phyloP scores from a whole-genome alignment of 2,888 invertebrate genomes.

The Callyntrura guangdongensis region DNA sequence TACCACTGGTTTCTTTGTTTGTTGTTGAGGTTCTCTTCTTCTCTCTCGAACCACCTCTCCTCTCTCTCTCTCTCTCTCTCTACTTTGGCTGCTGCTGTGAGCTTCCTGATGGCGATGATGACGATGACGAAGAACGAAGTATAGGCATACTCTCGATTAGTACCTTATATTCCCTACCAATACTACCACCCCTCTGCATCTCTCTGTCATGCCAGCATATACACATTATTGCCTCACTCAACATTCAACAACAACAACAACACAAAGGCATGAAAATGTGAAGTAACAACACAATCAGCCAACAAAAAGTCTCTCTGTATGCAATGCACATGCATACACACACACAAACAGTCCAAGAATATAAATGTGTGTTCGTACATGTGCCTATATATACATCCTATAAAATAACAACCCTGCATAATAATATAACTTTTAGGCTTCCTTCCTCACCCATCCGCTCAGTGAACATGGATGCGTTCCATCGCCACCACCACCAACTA shows the following conservation, averaged over 20 bases:
- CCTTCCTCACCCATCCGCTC: conserved; percentile 76
- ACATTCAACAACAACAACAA: conserved; percentile 37
- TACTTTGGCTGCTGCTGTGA: conserved; percentile 12
- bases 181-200: background rate
- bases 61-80: background rate
- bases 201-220: background rate
- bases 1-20: conserved; percentile 79
- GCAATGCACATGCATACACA: conserved; percentile 7
- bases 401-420: background rate
- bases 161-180: background rate
- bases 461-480: conserved; percentile 60
- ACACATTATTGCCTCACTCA: conserved; percentile 56
- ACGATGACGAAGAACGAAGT: conserved; percentile 21
- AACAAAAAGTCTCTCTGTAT: conserved; percentile 47
- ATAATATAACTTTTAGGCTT: conserved; percentile 57
- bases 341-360: background rate
- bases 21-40: conserved; percentile 78
- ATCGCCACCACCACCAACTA: conserved; percentile 14
- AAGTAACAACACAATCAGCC: conserved; percentile 60
- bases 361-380: conserved; percentile 38
- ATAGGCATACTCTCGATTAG: conserved; percentile 4
- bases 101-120: conserved; percentile 72
- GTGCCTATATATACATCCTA: conserved; percentile 16
- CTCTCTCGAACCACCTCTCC: background rate
- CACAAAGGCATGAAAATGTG: conserved; percentile 62